Base-by-base conservation (phyloP, 2,888 invertebrate species). In the Panorpa germanica region DNA sequence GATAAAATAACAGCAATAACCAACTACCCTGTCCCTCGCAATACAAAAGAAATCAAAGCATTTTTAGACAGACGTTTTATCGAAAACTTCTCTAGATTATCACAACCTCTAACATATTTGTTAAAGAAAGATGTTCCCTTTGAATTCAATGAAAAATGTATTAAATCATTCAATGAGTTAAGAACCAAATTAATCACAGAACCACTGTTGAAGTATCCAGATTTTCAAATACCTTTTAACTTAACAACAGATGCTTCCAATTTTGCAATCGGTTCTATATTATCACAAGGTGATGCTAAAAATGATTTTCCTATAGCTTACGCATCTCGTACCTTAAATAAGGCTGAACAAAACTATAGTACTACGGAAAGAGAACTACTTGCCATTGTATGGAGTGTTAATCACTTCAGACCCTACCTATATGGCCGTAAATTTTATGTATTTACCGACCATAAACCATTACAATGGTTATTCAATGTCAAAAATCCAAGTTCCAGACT, bases 41-140 rank as follows among this genome's bases (percentile, higher is more conserved):
- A 19, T 7, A 12, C 28, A 0, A 41, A 38, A 25, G 37, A 41
- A n/a, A 34, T 44, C 2, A 37, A 39, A 30, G 33, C 37, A 26
- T 47, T 48, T 17, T 27, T 46, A 8, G 47, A 46, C 2, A 18
- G 46, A 9, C 34, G 40, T 22, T 48, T 48, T 27, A 42, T 48
- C 3, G 12, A 29, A 15, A 14, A 38, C 2, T 47, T 42, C 26
- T 32, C 39, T 10, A 33, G 35, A 31, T 36, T 40, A 4, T 37
- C 44, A 0, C 35, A 37, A 27, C 43, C 44, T 0, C 14, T 48
- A 9, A 43, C 41, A 3, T 8, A 32, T 4, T 25, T 41, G 10
- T 32, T 40, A 18, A 37, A 34, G 7, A 40, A 38, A n/a, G 34
- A 40, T 3, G 21, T 5, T 4, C 4, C 14, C 11, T 44, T 40